Percentiles rank a stretch among this genome's conserved stretches.
Evolutionary conservation across 2,113 vertebrate species (phyloP).

Genomic region (Tor tambroides): DNA sequence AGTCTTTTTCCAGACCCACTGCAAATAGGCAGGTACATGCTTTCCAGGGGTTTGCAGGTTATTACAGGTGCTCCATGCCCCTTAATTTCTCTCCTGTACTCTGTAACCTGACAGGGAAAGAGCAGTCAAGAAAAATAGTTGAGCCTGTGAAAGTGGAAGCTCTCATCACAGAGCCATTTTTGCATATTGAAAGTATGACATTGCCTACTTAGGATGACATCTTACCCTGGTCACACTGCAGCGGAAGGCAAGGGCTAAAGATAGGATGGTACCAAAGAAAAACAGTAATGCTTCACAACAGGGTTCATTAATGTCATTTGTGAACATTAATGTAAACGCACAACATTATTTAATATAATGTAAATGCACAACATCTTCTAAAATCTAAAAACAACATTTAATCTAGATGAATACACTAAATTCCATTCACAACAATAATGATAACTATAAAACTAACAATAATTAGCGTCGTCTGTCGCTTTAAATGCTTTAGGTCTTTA

Average conservation of each 20-base stretch:
- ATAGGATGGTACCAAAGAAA: not conserved
- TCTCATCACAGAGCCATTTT: not conserved
- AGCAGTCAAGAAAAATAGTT: not conserved
- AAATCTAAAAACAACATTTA: no score
- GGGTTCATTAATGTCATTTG: no score
- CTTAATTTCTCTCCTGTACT: conserved; percentile 1
- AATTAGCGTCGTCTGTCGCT: no score
- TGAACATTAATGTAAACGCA: no score
- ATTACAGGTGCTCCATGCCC: not conserved
- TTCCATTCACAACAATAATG: no score
- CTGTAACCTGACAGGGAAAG: not conserved
- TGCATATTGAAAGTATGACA: not conserved
- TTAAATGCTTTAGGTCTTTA: no score
- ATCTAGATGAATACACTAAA: no score
- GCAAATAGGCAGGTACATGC: conserved; percentile 13
- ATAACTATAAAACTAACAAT: no score
- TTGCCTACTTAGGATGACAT: not conserved
- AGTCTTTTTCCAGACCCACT: conserved; percentile 6
- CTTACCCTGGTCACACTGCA: not conserved
- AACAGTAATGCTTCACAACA: no score
- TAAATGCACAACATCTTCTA: no score
- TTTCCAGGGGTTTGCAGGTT: not conserved
- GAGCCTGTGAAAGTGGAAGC: not conserved
- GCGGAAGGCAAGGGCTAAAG: not conserved
- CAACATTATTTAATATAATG: no score